These are phyloP conservation scores for Patella depressa DNA, from an alignment of 2,888 invertebrate species.

Conservation along the genomic window DNA sequence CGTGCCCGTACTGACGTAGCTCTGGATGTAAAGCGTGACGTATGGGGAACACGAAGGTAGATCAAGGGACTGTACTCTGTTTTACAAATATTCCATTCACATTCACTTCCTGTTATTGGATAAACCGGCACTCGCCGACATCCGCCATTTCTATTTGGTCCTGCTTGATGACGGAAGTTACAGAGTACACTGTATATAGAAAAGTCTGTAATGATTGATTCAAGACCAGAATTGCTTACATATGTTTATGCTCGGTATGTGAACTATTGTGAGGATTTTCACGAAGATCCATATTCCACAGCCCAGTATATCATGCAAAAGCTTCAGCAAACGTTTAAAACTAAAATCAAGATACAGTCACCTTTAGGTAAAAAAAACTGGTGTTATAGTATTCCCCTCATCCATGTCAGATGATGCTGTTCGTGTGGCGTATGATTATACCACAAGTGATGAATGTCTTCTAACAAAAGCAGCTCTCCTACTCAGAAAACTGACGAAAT, in stretches of 20 bases:
- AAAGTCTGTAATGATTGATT: conserved; percentile 13
- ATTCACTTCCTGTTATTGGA: no score
- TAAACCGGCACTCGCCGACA: no score
- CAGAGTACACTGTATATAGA: no score
- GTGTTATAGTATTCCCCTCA: conserved; percentile 14
- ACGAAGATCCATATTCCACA: background rate
- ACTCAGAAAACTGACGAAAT: conserved; percentile 12
- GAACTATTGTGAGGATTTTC: conserved; percentile 8
- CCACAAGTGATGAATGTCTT: conserved; percentile 9
- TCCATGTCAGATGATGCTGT: conserved; percentile 15
- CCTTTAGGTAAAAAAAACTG: conserved; percentile 18
- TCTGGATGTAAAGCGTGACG: no score
- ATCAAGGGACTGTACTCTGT: no score
- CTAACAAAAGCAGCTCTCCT: conserved; percentile 16
- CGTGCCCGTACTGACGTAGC: no score
- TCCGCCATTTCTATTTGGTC: no score
- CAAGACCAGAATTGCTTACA: conserved; percentile 20
- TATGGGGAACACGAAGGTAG: no score
- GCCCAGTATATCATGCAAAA: background rate
- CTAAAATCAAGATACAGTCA: background rate
- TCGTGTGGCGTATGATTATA: conserved; percentile 20
- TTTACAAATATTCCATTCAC: no score
- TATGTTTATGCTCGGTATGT: conserved; percentile 17
- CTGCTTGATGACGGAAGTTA: no score
- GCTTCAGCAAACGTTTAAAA: conserved; percentile 2